Conservation (phyloP, 2,888 invertebrate species). For the Colostygia pectinataria region DNA sequence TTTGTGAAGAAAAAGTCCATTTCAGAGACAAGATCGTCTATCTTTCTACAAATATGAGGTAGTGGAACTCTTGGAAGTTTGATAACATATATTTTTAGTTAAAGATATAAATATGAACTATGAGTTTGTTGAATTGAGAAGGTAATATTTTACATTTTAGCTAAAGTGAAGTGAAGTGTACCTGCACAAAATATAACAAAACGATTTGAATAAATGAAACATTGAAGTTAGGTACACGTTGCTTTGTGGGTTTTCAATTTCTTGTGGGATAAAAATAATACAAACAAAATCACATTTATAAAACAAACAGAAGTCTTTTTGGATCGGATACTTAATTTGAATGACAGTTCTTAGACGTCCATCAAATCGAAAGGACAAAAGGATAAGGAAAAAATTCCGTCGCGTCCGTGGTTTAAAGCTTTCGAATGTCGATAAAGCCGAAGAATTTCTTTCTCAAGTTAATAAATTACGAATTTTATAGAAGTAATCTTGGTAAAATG, state of each 20-base stretch:
- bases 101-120: slow-evolving; percentile 27
- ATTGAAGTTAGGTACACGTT: too few species aligned
- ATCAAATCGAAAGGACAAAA: slow-evolving; percentile 31
- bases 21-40: slow-evolving; percentile 63
- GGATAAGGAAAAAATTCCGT: slow-evolving; percentile 41
- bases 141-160: too few species aligned
- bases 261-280: too few species aligned
- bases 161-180: too few species aligned
- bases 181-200: too few species aligned
- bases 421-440: slow-evolving; percentile 51
- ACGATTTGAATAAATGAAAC: too few species aligned
- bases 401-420: slow-evolving; percentile 46
- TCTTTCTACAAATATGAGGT: slow-evolving; percentile 54
- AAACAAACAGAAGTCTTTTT: slow-evolving; percentile 17
- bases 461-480: slow-evolving; percentile 70
- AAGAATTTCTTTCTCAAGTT: slow-evolving; percentile 28
- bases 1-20: slow-evolving; percentile 68
- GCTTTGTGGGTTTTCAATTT: too few species aligned
- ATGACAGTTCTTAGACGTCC: slow-evolving; percentile 32
- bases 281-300: slow-evolving; percentile 11
- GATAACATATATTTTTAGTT: slow-evolving; percentile 37
- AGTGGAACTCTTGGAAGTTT: slow-evolving; percentile 42
- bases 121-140: slow-evolving; percentile 2
- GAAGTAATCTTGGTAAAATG: slow-evolving; percentile 73
- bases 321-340: slow-evolving; percentile 19